phyloP scores from a whole-genome alignment of 2,888 invertebrate genomes.

The Drosophila mimetica region DNA sequence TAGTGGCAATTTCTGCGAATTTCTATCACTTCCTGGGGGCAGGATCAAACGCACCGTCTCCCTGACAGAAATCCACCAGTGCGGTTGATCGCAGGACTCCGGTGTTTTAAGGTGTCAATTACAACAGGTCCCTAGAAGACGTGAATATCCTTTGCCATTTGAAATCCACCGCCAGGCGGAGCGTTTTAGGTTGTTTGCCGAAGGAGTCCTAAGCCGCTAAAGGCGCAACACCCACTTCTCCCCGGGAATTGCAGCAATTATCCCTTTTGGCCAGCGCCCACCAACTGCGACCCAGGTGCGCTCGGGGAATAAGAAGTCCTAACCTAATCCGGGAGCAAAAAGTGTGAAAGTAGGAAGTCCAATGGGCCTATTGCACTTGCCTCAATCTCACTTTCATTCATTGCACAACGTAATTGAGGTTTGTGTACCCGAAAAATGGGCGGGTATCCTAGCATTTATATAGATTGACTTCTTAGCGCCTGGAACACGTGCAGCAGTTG shows the following conservation, averaged over 20 bases:
- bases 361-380: conserved; percentile 34
- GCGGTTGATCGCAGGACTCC: conserved; percentile 41
- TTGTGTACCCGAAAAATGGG: conserved; percentile 2
- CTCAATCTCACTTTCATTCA: conserved; percentile 76
- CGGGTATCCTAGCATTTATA: conserved; percentile 40
- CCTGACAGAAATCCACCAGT: conserved; percentile 31
- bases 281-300: conserved; percentile 70
- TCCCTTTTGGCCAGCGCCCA: conserved; percentile 36
- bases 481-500: conserved; percentile 68
- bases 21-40: conserved; percentile 28
- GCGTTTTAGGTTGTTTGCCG: conserved; percentile 51
- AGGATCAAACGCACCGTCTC: conserved; percentile 31
- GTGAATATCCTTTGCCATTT: conserved; percentile 29
- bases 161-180: conserved; percentile 49
- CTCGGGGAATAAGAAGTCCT: neutral
- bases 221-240: conserved; percentile 71
- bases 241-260: conserved; percentile 61
- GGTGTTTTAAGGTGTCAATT: conserved; percentile 67
- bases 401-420: conserved; percentile 74
- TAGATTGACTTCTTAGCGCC: conserved; percentile 78
- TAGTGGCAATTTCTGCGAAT: conserved; percentile 11
- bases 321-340: conserved; percentile 17
- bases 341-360: conserved; percentile 63
- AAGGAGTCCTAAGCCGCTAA: conserved; percentile 69
- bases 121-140: conserved; percentile 34